Conservation (phyloP, 2,797 vertebrate genomes). For the Myotis daubentonii region DNA sequence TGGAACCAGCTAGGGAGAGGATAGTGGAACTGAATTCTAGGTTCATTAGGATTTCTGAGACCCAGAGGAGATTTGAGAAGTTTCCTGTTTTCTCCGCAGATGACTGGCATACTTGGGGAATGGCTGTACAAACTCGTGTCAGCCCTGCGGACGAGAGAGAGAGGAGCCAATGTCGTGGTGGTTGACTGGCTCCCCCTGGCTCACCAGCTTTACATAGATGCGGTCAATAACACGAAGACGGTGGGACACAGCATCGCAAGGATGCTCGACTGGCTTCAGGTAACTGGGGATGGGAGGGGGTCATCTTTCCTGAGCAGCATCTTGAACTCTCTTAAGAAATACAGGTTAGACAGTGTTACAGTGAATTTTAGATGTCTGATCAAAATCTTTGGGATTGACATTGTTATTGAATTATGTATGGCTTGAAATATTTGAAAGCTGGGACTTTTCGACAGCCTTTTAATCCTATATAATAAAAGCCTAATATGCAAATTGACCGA, state of each 20-base stretch:
- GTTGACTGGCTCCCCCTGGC: slow-evolving; percentile 94
- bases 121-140: slow-evolving; percentile 93
- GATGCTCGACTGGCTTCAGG: slow-evolving; percentile 96
- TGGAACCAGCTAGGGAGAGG: background rate
- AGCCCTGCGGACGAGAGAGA: slow-evolving; percentile 90
- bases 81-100: slow-evolving; percentile 83
- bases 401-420: slow-evolving; percentile 16
- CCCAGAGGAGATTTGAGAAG: background rate
- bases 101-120: slow-evolving; percentile 93
- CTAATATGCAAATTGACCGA: too few relatives aligned
- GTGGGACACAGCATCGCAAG: slow-evolving; percentile 90
- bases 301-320: background rate
- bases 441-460: background rate
- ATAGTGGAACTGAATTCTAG: background rate
- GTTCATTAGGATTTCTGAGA: background rate
- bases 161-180: slow-evolving; percentile 91
- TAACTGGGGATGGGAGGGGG: slow-evolving; percentile 72
- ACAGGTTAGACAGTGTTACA: background rate
- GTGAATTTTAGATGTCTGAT: background rate
- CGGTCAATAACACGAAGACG: slow-evolving; percentile 89
- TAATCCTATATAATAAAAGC: too few relatives aligned
- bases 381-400: background rate
- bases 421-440: background rate
- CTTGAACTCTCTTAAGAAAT: background rate
- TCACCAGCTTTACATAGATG: slow-evolving; percentile 93